Percentiles rank a stretch among this genome's conserved stretches.
Evolutionary conservation across 1,140 invertebrate genomes (phyloP).

Genomic region (Dendroctonus valens): DNA sequence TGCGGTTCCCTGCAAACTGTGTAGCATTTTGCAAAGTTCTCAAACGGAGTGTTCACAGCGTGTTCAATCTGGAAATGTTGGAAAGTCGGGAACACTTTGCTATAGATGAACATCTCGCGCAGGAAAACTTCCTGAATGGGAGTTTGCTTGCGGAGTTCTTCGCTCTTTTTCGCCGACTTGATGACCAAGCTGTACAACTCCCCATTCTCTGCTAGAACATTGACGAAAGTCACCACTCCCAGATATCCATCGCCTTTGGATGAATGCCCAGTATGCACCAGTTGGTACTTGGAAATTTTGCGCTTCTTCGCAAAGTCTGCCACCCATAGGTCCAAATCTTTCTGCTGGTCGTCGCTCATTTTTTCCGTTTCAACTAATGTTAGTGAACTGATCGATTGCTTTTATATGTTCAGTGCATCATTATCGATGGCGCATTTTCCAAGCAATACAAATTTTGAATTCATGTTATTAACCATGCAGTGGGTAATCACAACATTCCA

Average conservation of each 20-base stretch:
- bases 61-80: constrained; percentile 31
- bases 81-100: constrained; percentile 34
- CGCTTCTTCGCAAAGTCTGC: constrained; percentile 16
- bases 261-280: constrained; percentile 31
- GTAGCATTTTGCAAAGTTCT: constrained; percentile 48
- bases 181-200: constrained; percentile 37
- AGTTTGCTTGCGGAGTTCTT: constrained; percentile 32
- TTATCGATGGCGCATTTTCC: too few relatives aligned
- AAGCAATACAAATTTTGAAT: too few relatives aligned
- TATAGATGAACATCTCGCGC: constrained; percentile 40
- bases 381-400: too few relatives aligned
- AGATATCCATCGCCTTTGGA: constrained; percentile 42
- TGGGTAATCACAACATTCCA: too few relatives aligned
- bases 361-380: background rate
- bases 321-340: constrained; percentile 19
- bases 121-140: constrained; percentile 32
- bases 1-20: constrained; percentile 44
- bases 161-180: constrained; percentile 37
- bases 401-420: too few relatives aligned
- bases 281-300: constrained; percentile 29
- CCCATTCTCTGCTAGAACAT: constrained; percentile 20
- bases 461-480: too few relatives aligned
- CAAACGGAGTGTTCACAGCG: constrained; percentile 29
- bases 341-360: constrained; percentile 1
- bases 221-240: constrained; percentile 41